Evolutionary conservation across 2,797 vertebrate genomes (phyloP).

Genomic region (Columba guinea): DNA sequence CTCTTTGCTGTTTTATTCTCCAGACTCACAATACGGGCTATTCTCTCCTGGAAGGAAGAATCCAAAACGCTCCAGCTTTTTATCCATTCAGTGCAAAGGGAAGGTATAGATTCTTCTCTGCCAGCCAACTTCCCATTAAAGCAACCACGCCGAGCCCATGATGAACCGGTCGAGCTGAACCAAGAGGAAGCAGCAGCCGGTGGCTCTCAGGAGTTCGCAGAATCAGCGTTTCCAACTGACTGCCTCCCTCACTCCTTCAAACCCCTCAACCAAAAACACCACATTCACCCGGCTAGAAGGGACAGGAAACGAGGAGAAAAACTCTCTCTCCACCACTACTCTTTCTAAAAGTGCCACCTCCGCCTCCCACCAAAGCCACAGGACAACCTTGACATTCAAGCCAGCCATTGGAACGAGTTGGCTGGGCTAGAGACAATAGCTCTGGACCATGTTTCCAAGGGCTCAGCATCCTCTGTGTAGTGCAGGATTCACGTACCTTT

Average conservation of each 20-base stretch:
- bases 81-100: neutral
- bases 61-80: neutral
- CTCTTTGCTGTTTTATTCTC: neutral
- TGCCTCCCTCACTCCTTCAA: neutral
- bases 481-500: neutral
- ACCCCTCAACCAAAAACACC: neutral
- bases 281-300: neutral
- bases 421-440: neutral
- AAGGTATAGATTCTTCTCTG: neutral
- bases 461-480: neutral
- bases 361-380: neutral
- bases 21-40: neutral
- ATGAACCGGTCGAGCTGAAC: slow-evolving; percentile 3
- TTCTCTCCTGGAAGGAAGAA: slow-evolving; percentile 23
- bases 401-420: neutral
- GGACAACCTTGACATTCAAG: neutral
- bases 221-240: neutral
- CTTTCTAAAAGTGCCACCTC: neutral
- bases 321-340: neutral
- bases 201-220: neutral
- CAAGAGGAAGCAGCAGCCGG: neutral
- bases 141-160: neutral
- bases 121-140: neutral
- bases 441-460: accelerated
- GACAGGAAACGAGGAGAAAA: neutral